Base-by-base conservation (phyloP, 1,140 invertebrate genomes). In the Dryas iulia region DNA sequence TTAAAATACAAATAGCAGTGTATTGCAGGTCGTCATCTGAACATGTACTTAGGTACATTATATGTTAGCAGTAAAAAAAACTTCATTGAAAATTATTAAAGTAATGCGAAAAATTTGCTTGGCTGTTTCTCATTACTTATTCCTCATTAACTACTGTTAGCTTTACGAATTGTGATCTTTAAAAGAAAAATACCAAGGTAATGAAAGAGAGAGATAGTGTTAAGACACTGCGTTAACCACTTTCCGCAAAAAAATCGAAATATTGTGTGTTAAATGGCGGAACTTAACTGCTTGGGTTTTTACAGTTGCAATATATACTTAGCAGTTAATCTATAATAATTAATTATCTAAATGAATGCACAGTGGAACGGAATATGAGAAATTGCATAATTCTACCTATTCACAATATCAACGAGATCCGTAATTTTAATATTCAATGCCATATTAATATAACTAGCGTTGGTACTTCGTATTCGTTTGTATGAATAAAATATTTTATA, bases 401-500 rank as follows among this genome's bases (percentile, higher is more conserved):
- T 61, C 23, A 67, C 47, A 60, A 21, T 26, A 58, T 52, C 39
- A 52, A 67, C 54, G 52, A 28, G 35, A 53, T 53, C 14, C 8
- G 33, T 30, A 47, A 47, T 21, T 47, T 47, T 56, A 67, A 21
- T 47, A 47, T 47, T 47, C 39, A 47, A 47, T 47, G 39, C 7
- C 39, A 47, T 18, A 47, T 47, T 47, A 47, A 47, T 47, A 47
- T 47, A 47, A 47, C 39, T 18, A 21, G 18, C 39, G 39, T 21
- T 47, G 6, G 18, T 47, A 21, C 18, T 35, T 14, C 0, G 12
- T n/a, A 33, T 33, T 33, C 8, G 33, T 35, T 14, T 35, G 21
- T 18, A 47, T 47, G 39, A 47, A 47, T 47, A 47, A 47, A 47
- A 47, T 47, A 67, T 67, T 67, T 47, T 35, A 67, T 67, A 67